Evolutionary conservation across 2,797 vertebrate genomes (phyloP), one percentile per base, ranked within the genome.

Genomic region (Smutsia temminckii): DNA sequence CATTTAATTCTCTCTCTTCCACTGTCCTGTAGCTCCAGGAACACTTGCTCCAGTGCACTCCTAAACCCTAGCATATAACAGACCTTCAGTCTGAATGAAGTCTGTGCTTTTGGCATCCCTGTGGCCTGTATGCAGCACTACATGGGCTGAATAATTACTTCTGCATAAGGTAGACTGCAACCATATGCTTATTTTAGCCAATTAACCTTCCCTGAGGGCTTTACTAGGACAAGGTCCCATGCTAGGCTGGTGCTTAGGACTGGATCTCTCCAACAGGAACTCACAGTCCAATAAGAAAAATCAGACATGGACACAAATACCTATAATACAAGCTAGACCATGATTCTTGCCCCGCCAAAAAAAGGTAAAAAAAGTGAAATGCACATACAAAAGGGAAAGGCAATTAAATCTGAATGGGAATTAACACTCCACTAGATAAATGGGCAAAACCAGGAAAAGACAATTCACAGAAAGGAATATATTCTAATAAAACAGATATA

Each of bases 401-500:
- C 51, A 78, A 57, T 88, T 78, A 94, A 51, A 68, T 46, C 49
- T 21, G 16, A 88, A 83, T 3, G 1, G 68, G 68, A 78, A 64
- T 71, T 27, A 85, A 84, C 59, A 7, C 13, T 69, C 49, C 4
- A n/a, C 72, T 77, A 63, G 64, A 91, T 80, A 93, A 94, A 93
- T 11, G 89, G 46, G 49, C 57, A 61, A 89, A 72, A 40, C 34
- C 80, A 88, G 68, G 66, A 69, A 92, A 85, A 92, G 64, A 87
- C 85, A 55, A 68, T 83, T 92, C 85, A 63, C 85, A 72, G 80
- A 78, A 84, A 81, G 16, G 61, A 94, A 83, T 29, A 51, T 3
- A 66, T 9, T 40, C 83, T 91, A 92, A 94, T 96, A 95, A 95
- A 95, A 71, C 42, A 95, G 92, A 84, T 80, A 83, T 51, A 94